Percentiles rank a stretch among this genome's conserved stretches.
Evolutionary conservation across 2,113 vertebrate genomes (phyloP).

Genomic region (Passer domesticus): DNA sequence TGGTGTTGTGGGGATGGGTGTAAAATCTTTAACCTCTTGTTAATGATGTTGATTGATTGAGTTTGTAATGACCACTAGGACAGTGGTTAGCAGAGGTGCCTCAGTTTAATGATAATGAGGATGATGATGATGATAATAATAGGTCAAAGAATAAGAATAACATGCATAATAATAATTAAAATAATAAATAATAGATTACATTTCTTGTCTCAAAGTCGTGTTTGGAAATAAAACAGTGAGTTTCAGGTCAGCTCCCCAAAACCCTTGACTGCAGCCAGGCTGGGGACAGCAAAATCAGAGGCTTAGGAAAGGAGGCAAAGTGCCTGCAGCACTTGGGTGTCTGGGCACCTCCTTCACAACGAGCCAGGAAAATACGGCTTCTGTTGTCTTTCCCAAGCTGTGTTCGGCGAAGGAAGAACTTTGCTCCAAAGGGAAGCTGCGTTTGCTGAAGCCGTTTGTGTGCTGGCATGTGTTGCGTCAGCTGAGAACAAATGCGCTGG

Average conservation of each 20-base stretch:
- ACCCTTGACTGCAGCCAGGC: neutral
- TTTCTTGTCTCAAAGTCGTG: neutral
- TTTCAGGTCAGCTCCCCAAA: neutral
- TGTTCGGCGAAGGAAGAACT: neutral
- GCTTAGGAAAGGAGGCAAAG: neutral
- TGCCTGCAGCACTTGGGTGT: rapidly evolving
- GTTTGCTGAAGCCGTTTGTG: neutral
- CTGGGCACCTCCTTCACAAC: neutral
- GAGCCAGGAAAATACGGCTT: neutral
- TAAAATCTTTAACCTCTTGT: neutral
- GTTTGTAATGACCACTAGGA: neutral
- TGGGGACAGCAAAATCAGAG: neutral
- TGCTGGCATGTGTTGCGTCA: neutral
- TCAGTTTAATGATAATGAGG: neutral
- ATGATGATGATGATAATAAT: too few relatives aligned
- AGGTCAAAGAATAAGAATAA: neutral
- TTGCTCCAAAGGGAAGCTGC: neutral
- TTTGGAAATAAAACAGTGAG: neutral
- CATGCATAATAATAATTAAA: neutral
- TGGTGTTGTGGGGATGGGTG: neutral
- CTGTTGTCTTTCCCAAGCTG: neutral
- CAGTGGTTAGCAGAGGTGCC: neutral
- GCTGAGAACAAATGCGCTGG: neutral
- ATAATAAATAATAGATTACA: neutral
- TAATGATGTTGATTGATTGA: neutral